These are phyloP conservation scores for Eublepharis macularius DNA, from an alignment of 2,113 vertebrate species.

Conservation along the genomic window DNA sequence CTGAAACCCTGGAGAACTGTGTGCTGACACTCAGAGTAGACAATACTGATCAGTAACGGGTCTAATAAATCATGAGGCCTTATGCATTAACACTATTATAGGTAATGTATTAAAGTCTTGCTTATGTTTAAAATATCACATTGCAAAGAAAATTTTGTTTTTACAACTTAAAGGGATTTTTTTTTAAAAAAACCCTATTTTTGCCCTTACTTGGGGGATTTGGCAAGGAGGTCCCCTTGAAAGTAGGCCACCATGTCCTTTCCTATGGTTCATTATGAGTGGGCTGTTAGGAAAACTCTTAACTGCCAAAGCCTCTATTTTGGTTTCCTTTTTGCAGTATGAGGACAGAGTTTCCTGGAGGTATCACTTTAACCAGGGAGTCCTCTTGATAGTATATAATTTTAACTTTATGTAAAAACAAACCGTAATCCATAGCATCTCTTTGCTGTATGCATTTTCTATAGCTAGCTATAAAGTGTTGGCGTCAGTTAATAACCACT, in stretches of 20 bases:
- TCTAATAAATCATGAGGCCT: background rate
- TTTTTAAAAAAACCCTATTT: slow-evolving; percentile 45
- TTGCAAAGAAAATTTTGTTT: slow-evolving; percentile 73
- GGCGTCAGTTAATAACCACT: slow-evolving; percentile 22
- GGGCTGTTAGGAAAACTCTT: slow-evolving; percentile 55
- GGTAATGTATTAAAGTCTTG: slow-evolving; percentile 72
- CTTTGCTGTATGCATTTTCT: background rate
- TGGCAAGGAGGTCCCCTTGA: slow-evolving; percentile 68
- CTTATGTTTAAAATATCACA: slow-evolving; percentile 67
- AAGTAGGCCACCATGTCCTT: slow-evolving; percentile 79
- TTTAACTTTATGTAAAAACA: slow-evolving; percentile 45
- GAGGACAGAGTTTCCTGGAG: slow-evolving; percentile 63
- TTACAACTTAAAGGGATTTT: slow-evolving; percentile 64
- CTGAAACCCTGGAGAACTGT: too few species aligned
- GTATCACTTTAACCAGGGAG: slow-evolving; percentile 50
- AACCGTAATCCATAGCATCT: background rate
- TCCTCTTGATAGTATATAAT: slow-evolving; percentile 52
- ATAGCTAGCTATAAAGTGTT: background rate
- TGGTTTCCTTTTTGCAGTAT: slow-evolving; percentile 58
- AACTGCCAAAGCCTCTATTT: slow-evolving; percentile 61
- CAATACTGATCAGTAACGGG: too few species aligned
- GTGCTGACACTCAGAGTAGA: too few species aligned
- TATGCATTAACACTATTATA: slow-evolving; percentile 16
- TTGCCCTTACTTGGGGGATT: slow-evolving; percentile 65
- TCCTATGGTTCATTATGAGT: slow-evolving; percentile 58